Base-by-base conservation (phyloP, 2,797 vertebrate genomes). In the Schizothorax lantsangensis region DNA sequence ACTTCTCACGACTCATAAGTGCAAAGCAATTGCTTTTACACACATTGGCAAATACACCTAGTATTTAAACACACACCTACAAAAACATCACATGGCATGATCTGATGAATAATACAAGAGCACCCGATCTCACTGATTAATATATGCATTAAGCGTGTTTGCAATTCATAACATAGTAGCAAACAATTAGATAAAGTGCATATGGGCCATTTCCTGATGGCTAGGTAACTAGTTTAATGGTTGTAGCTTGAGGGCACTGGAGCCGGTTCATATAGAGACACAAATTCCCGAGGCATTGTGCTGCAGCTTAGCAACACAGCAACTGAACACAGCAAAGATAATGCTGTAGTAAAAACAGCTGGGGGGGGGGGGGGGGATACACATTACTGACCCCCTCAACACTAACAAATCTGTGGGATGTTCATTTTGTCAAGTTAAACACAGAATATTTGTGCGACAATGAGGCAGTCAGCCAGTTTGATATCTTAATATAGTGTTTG, bases 291-390 rank as follows among this genome's bases (percentile, higher is more conserved):
- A 89, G 87, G 90, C 93, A 90, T 91, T 91, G 89, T 89, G 88
- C 87, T 86, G 93, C 92, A 94, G 94, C 94, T 91, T 94, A 94
- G 94, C 94, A 95, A 95, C 94, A 89, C 90, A 74, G 85, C 79
- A 81, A 90, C 52, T 77, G 72, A 81, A 59, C 69, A n/a, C 92
- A 89, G 93, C 91, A 93, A 91, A 91, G 91, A 94, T 93, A 94
- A 95, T 93, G 88, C 87, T 0, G n/a, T 87, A 83, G 36, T 59
- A 81, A 91, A 85, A 68, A 81, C 90, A 90, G 83, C 21, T 26
- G 47, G 26, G 33, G 66, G 57, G 6, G 64, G 62, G 23, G 71
- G 15, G 1, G 5, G 23, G 30, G 36, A 81, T 10, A n/a, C 64
- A 69, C 45, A 79, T 64, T 43, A 79, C 15, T 1, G 54, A 57